Evolutionary conservation across 2,113 vertebrate species (phyloP), one percentile per base, ranked within the genome.

Genomic region (Pitta sordida): DNA sequence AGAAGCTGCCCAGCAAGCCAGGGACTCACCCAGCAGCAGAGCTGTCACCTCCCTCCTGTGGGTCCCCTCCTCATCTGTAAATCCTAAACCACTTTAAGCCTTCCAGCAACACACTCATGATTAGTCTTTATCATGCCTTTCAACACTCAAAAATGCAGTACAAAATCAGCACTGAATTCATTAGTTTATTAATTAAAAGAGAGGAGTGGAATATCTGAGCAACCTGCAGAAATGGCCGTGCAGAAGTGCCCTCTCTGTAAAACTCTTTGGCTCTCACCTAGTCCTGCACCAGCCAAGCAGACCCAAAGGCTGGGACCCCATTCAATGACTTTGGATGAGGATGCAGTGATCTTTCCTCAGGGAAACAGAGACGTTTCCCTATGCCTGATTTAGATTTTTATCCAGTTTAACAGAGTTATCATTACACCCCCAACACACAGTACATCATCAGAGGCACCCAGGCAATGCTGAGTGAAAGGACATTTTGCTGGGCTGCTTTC

Each of bases 181-280:
- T 75, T 92, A 81, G 82, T 89, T 84, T 71, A 58, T 49, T 87
- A 85, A 89, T 91, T 94, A 90, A 92, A 92, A 82, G 58, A 37
- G 44, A 83, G 8, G 30, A 78, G 41, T 84, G 19, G 58, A 88
- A 29, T 59, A 73, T 41, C 53, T 19, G 44, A 90, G 24, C 49
- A 76, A 32, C 34, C 51, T 62, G 43, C 49, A 74, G 67, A 85
- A 94, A 62, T 3, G 20, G 20, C 20, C 12, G 27, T 6, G 23
- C 41, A 52, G 68, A 80, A 69, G 26, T 3, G 1, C 24, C 14
- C 11, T 20, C 12, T 30, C 60, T 44, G 21, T 14, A 48, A 59
- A 84, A 65, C 13, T 10, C 46, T 51, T 34, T 76, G 68, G n/a
- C 16, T 49, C 19, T 44, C 70, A 41, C 11, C 30, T 71, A 10